Percentiles rank a stretch among this genome's conserved stretches.
Evolutionary conservation across 2,113 vertebrate genomes (phyloP).

Genomic region (Platanista minor): DNA sequence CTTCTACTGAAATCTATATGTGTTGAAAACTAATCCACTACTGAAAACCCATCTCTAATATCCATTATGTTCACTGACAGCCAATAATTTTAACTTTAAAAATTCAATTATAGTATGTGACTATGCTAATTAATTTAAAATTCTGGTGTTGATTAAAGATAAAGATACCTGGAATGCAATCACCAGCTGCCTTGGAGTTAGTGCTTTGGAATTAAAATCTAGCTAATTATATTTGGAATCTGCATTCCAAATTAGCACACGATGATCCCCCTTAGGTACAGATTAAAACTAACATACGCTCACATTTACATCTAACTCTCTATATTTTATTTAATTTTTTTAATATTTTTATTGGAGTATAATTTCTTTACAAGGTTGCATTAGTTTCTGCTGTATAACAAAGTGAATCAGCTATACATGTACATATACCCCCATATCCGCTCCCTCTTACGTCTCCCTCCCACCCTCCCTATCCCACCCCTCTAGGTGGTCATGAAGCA

Average conservation of each 20-base stretch:
- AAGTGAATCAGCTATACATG: too few relatives aligned
- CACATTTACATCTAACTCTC: background rate
- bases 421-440: too few relatives aligned
- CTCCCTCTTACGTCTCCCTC: too few relatives aligned
- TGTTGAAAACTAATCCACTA: background rate
- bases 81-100: conserved; percentile 4
- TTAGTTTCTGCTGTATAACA: too few relatives aligned
- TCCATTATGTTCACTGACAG: background rate
- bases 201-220: background rate
- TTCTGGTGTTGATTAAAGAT: background rate
- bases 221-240: background rate
- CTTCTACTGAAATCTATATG: background rate
- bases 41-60: background rate
- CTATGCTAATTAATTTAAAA: background rate
- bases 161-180: background rate
- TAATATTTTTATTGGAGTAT: too few relatives aligned
- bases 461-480: too few relatives aligned
- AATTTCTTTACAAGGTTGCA: too few relatives aligned
- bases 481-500: too few relatives aligned
- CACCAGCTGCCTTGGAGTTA: background rate
- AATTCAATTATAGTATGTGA: background rate
- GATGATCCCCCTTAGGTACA: background rate
- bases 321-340: background rate
- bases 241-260: background rate
- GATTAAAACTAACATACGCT: background rate